Base-by-base conservation (phyloP, 2,113 vertebrate genomes). In the Arenaria interpres region DNA sequence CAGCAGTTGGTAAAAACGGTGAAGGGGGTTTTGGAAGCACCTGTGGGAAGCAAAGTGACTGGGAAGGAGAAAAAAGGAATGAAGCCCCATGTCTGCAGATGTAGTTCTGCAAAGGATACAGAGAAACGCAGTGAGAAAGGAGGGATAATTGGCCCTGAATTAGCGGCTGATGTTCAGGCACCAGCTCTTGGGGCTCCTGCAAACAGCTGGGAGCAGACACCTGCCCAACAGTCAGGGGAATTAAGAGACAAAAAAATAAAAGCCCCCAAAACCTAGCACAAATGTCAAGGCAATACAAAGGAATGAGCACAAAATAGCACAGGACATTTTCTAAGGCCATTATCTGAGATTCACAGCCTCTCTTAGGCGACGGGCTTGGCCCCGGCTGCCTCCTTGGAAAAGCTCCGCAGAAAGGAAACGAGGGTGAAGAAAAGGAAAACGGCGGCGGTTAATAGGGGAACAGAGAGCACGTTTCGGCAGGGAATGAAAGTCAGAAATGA, bases 401-500 rank as follows among this genome's bases (percentile, higher is more conserved):
- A 72, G 43, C 51, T 68, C 16, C 1, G 4, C 15, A 21, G n/a
- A 20, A 50, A 12, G 72, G 50, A 57, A 48, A 57, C 1, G 6
- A 75, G 51, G 57, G 28, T 6, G 64, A 69, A 73, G 35, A 60
- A 51, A 60, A 75, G n/a, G 11, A 43, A 68, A 85, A 12, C 0
- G 0, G 7, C 5, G 6, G 0, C 0, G 1, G 77, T 37, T 59
- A 67, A 48, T 1, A 46, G 17, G 37, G 68, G 43, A 63, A 9
- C 43, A 72, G 67, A 25, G 39, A 48, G 45, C 1, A 0, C 0
- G 0, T 63, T 41, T 25, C 3, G 5, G 82, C 7, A 1, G 85
- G 62, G 35, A 69, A 60, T 6, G 79, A 50, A 35, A 41, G 68
- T 5, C 57, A 22, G 69, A 60, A 39, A 10, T 28, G 72, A 32